Evolutionary conservation across 1,140 invertebrate species (phyloP).

Genomic region (Drosophila sp.): DNA sequence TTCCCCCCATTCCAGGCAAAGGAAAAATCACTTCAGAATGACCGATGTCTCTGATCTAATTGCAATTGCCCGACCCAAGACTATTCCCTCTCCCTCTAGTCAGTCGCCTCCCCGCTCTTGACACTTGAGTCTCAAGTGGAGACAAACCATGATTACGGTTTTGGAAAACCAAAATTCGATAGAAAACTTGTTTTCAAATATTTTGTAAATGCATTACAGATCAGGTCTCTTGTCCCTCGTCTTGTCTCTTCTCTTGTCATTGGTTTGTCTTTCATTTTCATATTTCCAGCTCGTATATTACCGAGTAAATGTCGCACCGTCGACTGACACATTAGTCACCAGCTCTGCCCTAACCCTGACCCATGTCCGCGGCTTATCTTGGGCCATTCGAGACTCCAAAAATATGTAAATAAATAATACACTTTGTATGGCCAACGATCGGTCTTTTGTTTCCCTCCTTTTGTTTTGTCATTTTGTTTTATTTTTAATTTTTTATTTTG

Average conservation of each 20-base stretch:
- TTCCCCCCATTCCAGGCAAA: slow-evolving; percentile 18
- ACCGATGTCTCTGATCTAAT: slow-evolving; percentile 75
- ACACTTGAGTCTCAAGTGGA: slow-evolving; percentile 71
- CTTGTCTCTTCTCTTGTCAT: not conserved
- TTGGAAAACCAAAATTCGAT: slow-evolving; percentile 38
- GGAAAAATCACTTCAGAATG: slow-evolving; percentile 61
- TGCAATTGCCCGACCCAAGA: slow-evolving; percentile 43
- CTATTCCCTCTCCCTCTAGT: slow-evolving; percentile 1
- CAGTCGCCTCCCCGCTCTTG: slow-evolving; percentile 13
- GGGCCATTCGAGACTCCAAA: slow-evolving; percentile 39
- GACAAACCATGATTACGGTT: not conserved
- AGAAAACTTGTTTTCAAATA: slow-evolving; percentile 73
- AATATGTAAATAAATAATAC: slow-evolving; percentile 63
- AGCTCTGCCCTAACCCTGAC: slow-evolving; percentile 33
- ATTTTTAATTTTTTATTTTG: slow-evolving; percentile 66
- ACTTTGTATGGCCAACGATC: slow-evolving; percentile 32
- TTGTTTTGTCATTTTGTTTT: slow-evolving; percentile 61
- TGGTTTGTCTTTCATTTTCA: slow-evolving; percentile 46
- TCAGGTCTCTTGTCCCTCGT: slow-evolving; percentile 39
- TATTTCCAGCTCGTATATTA: slow-evolving; percentile 68
- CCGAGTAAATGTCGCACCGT: slow-evolving; percentile 47
- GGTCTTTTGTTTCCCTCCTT: slow-evolving; percentile 10
- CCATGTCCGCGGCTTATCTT: slow-evolving; percentile 58
- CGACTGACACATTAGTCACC: slow-evolving; percentile 50
- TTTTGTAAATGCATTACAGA: slow-evolving; percentile 60